Base-by-base conservation (phyloP, 2,888 invertebrate genomes). In the Oscheius sp. region DNA sequence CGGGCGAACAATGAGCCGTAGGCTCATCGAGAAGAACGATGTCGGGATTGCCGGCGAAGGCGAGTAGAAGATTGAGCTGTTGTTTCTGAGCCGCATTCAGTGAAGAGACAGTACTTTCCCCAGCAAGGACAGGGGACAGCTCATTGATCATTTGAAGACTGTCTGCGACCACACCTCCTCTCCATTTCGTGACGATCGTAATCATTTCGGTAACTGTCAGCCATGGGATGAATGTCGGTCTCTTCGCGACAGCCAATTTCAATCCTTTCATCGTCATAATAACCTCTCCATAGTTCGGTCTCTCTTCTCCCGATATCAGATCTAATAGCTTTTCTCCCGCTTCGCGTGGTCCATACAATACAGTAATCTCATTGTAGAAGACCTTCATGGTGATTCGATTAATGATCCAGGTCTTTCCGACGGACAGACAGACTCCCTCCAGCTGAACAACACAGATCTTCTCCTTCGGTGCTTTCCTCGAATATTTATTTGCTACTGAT, bases 341-440 rank as follows among this genome's bases (percentile, higher is more conserved):
- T 41, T 44, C 59, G 26, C 59, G 38, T 22, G 59, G 59, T 44
- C 59, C 59, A 26, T 44, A 59, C n/a, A 59, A 20, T 5, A 59
- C 44, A 22, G 59, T 41, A 9, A 59, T 28, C 28, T 59, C 59
- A 44, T 59, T 28, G 14, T 41, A 24, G 30, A 28, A 30, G 9
- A 24, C n/a, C 9, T 59, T 59, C 59, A 59, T 59, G 6, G 59
- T 44, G 26, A 59, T 44, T 6, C 59, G 38, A 26, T 59, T 59
- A n/a, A 59, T 44, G 24, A 28, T 41, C 59, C 59, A 59, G 44
- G 2, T 28, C n/a, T 28, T 41, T 14, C 30, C 30, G 5, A 41
- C 8, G 14, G n/a, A 20, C 28, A 44, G 24, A 44, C 59, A 59
- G 17, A 59, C 41, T 41, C 59, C 59, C 14, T 59, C 26, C 1